Evolutionary conservation across 92 coral and sea anemone species (phyloP).

Genomic region (Galaxea fascicularis): DNA sequence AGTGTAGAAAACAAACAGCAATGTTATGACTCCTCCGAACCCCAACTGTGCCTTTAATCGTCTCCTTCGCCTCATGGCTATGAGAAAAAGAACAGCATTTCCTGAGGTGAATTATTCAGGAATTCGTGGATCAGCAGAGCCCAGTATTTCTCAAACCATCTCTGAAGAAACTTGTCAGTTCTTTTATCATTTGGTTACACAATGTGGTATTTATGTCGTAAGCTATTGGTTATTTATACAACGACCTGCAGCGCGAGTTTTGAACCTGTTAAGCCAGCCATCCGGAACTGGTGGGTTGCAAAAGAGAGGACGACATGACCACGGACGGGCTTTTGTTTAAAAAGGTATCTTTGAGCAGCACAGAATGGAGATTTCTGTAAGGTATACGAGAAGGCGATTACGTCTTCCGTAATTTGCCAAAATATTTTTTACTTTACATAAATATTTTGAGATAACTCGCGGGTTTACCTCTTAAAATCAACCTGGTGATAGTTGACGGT

Average conservation of each 20-base stretch:
- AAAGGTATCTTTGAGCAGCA: too few species aligned
- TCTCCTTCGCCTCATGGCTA: conserved; percentile 34
- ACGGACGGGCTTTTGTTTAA: too few species aligned
- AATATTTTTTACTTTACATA: too few species aligned
- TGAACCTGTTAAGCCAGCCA: conserved; percentile 44
- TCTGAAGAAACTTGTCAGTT: neutral
- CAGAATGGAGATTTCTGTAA: too few species aligned
- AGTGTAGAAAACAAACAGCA: conserved; percentile 27
- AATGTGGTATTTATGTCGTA: conserved; percentile 48
- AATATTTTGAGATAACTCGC: too few species aligned
- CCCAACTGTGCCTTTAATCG: conserved; percentile 27
- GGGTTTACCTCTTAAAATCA: too few species aligned
- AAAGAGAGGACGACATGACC: neutral
- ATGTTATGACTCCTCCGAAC: neutral
- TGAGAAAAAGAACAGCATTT: conserved; percentile 5
- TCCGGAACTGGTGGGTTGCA: conserved; percentile 8
- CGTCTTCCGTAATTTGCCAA: too few species aligned
- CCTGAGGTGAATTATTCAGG: neutral
- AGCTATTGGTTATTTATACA: conserved; percentile 62
- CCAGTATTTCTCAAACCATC: neutral
- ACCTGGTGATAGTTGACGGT: too few species aligned
- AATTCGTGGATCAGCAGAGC: neutral
- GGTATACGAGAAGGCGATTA: too few species aligned
- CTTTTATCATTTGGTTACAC: conserved; percentile 53
- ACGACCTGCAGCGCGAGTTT: conserved; percentile 31